These are phyloP conservation scores for Poeciliopsis retropinna DNA, from an alignment of 2,113 vertebrate species.

Conservation along the genomic window DNA sequence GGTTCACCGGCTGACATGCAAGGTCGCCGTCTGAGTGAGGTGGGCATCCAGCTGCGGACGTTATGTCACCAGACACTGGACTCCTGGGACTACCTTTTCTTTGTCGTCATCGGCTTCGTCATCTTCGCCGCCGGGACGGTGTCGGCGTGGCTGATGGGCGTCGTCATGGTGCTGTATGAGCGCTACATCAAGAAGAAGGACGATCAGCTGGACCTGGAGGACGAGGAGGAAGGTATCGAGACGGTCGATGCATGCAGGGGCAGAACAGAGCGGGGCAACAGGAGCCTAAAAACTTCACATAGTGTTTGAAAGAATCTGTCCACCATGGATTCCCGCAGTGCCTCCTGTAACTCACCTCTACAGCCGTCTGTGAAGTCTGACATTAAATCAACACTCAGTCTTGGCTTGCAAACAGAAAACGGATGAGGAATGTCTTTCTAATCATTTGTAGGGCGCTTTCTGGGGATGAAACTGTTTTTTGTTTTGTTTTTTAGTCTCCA, in stretches of 20 bases:
- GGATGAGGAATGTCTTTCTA: constrained; percentile 33
- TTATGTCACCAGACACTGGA: constrained; percentile 86
- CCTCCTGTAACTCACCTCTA: constrained; percentile 56
- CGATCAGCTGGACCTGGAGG: constrained; percentile 69
- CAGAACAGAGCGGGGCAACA: constrained; percentile 59
- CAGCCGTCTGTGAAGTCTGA: constrained; percentile 38
- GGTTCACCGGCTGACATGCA: constrained; percentile 69
- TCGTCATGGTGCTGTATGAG: constrained; percentile 85
- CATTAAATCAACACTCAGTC: constrained; percentile 21
- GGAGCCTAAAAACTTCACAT: constrained; percentile 58
- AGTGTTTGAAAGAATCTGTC: constrained; percentile 47
- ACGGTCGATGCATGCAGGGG: constrained; percentile 8
- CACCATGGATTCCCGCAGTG: constrained; percentile 59
- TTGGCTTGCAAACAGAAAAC: constrained; percentile 12
- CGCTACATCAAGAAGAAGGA: constrained; percentile 74
- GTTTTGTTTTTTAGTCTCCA: constrained; percentile 11
- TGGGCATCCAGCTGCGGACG: constrained; percentile 82
- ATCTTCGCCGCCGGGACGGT: constrained; percentile 88
- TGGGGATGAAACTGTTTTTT: constrained; percentile 28
- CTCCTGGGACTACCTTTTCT: constrained; percentile 87
- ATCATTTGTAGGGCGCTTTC: constrained; percentile 27
- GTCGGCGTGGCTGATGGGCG: constrained; percentile 86
- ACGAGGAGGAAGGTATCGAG: constrained; percentile 60
- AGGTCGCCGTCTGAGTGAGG: constrained; percentile 74
- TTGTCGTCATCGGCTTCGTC: constrained; percentile 87